phyloP scores from a whole-genome alignment of 2,797 vertebrate species.

The Cygnus olor region DNA sequence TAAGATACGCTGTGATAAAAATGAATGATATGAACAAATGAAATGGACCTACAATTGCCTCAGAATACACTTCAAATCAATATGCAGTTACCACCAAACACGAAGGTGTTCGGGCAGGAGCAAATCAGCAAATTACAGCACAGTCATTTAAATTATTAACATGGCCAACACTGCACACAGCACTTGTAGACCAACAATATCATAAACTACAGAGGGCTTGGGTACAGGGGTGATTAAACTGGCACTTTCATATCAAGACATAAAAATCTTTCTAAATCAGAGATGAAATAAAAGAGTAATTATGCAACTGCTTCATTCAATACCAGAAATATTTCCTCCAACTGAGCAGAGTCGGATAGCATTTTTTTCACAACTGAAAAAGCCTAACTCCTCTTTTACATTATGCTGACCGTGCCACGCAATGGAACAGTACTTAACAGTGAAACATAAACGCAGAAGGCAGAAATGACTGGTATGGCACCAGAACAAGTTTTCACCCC shows the following conservation, averaged over 20 bases:
- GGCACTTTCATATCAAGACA: background rate
- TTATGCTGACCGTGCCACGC: background rate
- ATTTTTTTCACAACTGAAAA: background rate
- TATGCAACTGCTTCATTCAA: background rate
- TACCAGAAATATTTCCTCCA: background rate
- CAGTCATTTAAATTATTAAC: background rate
- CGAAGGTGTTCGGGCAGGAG: background rate
- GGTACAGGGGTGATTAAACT: background rate
- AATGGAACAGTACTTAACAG: background rate
- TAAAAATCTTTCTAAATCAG: background rate
- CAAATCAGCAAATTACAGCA: background rate
- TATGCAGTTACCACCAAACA: background rate
- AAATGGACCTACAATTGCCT: background rate
- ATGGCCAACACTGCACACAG: background rate
- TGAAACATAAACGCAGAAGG: background rate
- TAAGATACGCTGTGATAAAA: background rate
- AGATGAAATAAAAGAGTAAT: background rate
- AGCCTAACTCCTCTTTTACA: background rate
- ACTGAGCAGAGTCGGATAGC: background rate
- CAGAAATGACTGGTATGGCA: background rate
- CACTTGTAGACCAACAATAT: background rate
- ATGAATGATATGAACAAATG: background rate
- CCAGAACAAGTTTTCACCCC: background rate
- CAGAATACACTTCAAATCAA: background rate
- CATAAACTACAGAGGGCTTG: background rate